Percentiles rank a stretch among this genome's conserved stretches.
Evolutionary conservation across 2,888 invertebrate genomes (phyloP).

Genomic region (Arrhopalites spinosus): DNA sequence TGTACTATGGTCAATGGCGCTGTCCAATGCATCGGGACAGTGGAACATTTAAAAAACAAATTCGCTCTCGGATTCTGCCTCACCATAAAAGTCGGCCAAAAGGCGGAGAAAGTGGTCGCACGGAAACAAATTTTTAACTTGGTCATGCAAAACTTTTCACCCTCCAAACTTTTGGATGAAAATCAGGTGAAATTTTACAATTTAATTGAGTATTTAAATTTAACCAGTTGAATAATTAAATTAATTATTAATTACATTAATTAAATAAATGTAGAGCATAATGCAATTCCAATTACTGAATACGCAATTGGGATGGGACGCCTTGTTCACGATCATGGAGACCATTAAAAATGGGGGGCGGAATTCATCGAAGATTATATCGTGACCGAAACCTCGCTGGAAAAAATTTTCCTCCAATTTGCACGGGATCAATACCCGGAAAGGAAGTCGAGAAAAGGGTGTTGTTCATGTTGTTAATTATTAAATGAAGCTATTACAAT

Average conservation of each 20-base stretch:
- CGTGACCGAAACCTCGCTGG: not conserved
- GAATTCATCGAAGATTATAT: not conserved
- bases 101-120: not conserved
- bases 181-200: not conserved
- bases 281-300: not conserved
- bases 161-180: not conserved
- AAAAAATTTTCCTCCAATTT: not conserved
- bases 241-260: no score
- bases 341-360: not conserved
- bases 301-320: not conserved
- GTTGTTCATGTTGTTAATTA: no score
- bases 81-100: not conserved
- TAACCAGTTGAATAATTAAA: no score
- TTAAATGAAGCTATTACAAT: no score
- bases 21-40: not conserved
- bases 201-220: no score
- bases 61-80: not conserved
- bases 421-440: no score
- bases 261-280: not conserved
- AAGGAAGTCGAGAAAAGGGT: no score
- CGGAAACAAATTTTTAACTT: not conserved
- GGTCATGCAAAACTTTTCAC: not conserved
- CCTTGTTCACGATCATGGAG: not conserved
- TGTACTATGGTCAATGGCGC: not conserved
- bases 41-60: not conserved